Conservation (phyloP, 2,113 vertebrate genomes). For the Paramisgurnus dabryanus region DNA sequence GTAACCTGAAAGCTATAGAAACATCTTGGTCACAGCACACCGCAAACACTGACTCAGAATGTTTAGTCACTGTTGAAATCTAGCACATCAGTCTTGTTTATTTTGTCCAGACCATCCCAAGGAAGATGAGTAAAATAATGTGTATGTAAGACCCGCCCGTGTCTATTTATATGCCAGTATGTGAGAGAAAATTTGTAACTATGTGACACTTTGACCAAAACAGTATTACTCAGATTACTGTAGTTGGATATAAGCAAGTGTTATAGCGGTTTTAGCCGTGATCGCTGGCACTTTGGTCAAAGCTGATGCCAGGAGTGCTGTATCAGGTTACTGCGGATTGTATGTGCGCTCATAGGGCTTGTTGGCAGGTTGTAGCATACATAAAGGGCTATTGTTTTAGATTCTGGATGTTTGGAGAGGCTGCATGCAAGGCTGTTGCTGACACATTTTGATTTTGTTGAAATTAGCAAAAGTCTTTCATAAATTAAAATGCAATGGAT, state of each 20-base stretch:
- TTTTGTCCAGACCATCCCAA: neutral
- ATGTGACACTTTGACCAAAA: neutral
- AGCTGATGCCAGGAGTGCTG: slow-evolving; percentile 63
- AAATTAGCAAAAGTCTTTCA: neutral
- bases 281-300: slow-evolving; percentile 56
- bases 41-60: slow-evolving; percentile 11
- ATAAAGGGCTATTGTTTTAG: neutral
- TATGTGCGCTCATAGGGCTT: neutral
- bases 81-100: neutral
- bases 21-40: neutral
- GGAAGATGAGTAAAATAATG: slow-evolving; percentile 17
- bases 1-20: slow-evolving; percentile 3
- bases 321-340: slow-evolving; percentile 42
- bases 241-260: neutral
- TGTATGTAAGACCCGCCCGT: neutral
- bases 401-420: neutral
- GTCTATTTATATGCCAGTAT: neutral
- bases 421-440: neutral
- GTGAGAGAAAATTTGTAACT: no score
- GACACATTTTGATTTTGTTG: neutral
- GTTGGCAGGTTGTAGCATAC: neutral
- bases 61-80: slow-evolving; percentile 2
- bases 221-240: neutral
- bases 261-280: slow-evolving; percentile 57
- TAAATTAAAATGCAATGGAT: no score